Conservation (phyloP, 2,797 vertebrate species). For the Onychomys torridus region DNA sequence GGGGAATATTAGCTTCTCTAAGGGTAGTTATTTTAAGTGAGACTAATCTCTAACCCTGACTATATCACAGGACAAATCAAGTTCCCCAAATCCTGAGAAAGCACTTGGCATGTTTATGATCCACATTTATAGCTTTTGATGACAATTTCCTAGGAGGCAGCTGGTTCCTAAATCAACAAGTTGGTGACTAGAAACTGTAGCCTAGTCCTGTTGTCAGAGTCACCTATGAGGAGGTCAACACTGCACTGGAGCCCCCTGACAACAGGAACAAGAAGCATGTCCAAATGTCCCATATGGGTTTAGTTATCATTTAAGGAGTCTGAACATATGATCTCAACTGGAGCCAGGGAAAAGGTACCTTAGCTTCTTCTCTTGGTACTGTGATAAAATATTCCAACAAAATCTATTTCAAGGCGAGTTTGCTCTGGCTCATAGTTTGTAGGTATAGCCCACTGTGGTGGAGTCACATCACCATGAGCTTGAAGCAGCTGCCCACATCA, state of each 20-base stretch:
- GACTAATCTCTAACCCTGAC: neutral
- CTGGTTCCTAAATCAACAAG: constrained; percentile 67
- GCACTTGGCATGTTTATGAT: constrained; percentile 54
- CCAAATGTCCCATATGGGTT: neutral
- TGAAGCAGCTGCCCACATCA: neutral
- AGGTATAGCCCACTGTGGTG: fast-evolving
- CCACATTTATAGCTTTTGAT: constrained; percentile 60
- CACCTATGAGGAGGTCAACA: neutral
- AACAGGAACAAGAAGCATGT: neutral
- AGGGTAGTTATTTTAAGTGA: neutral
- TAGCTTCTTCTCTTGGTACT: neutral
- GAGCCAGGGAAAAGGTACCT: neutral
- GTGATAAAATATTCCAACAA: neutral
- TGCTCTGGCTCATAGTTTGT: neutral
- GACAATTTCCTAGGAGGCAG: constrained; percentile 67
- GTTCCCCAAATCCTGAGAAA: constrained; percentile 18
- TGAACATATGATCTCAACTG: neutral
- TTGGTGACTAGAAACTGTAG: constrained; percentile 38
- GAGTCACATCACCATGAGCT: neutral
- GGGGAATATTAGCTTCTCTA: neutral
- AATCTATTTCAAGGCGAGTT: neutral
- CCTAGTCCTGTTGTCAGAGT: constrained; percentile 22
- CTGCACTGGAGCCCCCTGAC: neutral
- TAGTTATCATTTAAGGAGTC: neutral
- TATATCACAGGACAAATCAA: constrained; percentile 30